A percentile compares a stretch with the other conserved stretches of the same genome.
Conservation (phyloP, 2,113 vertebrate species). For the Lonchura striata region DNA sequence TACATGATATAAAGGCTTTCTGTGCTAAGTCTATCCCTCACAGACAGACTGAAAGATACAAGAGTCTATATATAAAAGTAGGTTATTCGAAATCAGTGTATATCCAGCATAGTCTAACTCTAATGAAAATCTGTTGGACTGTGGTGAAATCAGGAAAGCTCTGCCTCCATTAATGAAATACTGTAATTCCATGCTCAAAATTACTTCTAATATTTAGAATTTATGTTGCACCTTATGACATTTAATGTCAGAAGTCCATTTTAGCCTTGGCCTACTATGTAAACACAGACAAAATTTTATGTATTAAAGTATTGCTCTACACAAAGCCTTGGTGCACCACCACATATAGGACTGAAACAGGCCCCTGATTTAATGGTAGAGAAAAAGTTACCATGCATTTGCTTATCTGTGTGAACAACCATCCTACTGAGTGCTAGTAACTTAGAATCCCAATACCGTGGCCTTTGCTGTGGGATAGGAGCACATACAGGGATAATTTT, state of each 20-base stretch:
- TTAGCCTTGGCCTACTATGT: neutral
- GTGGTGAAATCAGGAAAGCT: neutral
- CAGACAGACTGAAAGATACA: neutral
- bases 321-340: neutral
- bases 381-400: neutral
- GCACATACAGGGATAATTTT: neutral
- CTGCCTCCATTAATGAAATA: neutral
- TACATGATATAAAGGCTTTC: neutral
- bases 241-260: neutral
- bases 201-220: neutral
- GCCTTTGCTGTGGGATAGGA: neutral
- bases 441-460: neutral
- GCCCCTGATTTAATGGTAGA: neutral
- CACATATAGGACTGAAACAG: neutral
- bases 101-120: neutral
- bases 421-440: neutral
- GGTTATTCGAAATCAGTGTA: neutral
- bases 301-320: neutral
- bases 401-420: neutral
- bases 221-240: neutral
- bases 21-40: neutral
- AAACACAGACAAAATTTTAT: neutral
- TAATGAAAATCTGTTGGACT: neutral
- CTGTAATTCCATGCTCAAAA: neutral
- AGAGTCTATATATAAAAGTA: neutral